Conservation (phyloP, 2,113 vertebrate species). For the Camelus dromedarius region DNA sequence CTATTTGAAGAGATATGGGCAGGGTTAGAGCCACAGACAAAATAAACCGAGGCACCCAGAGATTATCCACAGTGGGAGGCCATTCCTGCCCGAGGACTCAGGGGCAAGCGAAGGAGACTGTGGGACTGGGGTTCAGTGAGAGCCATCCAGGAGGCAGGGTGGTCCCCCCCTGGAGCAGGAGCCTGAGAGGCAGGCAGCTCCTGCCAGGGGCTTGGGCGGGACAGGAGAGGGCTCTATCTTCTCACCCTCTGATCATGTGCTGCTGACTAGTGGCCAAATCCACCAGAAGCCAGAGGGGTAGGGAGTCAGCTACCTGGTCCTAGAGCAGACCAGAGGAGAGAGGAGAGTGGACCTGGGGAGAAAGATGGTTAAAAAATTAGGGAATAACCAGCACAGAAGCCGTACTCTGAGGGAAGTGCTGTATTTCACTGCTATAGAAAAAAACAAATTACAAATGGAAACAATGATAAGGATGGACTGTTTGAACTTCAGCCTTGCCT, state of each 20-base stretch:
- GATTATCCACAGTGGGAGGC: not conserved
- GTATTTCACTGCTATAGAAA: too few relatives aligned
- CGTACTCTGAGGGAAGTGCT: not conserved
- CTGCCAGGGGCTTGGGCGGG: fast-evolving
- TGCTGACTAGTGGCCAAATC: not conserved
- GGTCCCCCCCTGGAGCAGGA: fast-evolving
- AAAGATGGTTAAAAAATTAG: fast-evolving
- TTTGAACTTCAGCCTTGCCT: not conserved
- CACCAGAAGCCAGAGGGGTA: not conserved
- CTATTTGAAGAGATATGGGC: not conserved
- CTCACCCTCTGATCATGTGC: not conserved
- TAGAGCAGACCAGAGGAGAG: not conserved
- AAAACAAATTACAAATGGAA: not conserved
- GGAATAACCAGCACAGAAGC: not conserved
- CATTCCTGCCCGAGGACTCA: not conserved
- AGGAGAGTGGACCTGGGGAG: fast-evolving
- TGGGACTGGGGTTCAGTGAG: not conserved
- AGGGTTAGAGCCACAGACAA: not conserved
- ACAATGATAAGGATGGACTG: not conserved
- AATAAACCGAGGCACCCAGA: not conserved
- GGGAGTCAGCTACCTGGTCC: not conserved
- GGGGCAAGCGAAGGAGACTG: not conserved
- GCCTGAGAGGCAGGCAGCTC: not conserved
- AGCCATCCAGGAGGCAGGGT: too few relatives aligned
- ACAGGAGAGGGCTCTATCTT: not conserved